These are phyloP conservation scores for Caiman crocodilus DNA, from an alignment of 2,797 vertebrate species.

Conservation along the genomic window DNA sequence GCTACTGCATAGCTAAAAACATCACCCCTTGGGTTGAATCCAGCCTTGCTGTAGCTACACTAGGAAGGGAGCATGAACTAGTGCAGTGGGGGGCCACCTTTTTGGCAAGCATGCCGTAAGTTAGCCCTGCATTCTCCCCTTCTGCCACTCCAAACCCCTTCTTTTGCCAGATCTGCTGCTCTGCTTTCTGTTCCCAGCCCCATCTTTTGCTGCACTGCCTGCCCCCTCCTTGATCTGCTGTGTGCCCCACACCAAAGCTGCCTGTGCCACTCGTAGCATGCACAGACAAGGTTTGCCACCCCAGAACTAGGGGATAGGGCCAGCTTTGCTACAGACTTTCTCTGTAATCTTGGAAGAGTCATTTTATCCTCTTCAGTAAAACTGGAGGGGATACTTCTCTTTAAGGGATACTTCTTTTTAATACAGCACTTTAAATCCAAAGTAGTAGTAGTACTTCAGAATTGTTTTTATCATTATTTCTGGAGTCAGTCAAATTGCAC, in stretches of 20 bases:
- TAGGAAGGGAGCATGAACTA: background rate
- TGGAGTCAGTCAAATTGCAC: background rate
- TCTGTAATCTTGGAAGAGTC: background rate
- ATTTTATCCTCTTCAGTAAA: background rate
- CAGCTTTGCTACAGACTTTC: background rate
- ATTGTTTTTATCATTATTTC: too few species aligned
- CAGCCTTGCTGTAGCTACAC: background rate
- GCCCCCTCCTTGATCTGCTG: background rate
- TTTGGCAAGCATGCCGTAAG: background rate
- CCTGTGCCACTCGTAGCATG: too few species aligned
- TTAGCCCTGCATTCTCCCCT: background rate
- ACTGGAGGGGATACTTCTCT: background rate
- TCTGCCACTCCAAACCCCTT: fast-evolving
- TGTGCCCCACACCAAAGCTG: too few species aligned
- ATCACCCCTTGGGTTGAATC: background rate
- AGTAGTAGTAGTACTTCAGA: too few species aligned
- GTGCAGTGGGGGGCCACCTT: too few species aligned
- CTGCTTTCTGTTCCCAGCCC: background rate
- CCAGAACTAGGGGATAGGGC: background rate
- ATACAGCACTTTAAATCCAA: background rate
- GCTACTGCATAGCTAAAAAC: background rate
- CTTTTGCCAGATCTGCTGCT: too few species aligned
- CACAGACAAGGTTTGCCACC: background rate
- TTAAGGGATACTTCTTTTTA: background rate
- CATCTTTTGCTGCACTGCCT: background rate